These are phyloP conservation scores for Nothoprocta perdicaria DNA, from an alignment of 2,113 vertebrate genomes.

Conservation along the genomic window DNA sequence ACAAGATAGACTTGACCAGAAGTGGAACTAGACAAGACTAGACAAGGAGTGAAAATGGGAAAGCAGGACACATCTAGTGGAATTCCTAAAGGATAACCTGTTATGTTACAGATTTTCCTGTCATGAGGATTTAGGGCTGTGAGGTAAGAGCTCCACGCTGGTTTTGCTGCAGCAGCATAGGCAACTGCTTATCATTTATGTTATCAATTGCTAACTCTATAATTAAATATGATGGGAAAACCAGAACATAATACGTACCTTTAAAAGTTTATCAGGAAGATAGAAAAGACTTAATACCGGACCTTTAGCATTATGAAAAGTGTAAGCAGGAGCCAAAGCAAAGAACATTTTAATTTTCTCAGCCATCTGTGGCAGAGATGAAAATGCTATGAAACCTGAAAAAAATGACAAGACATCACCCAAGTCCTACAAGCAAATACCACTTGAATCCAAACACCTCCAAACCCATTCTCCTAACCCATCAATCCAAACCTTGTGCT, in stretches of 20 bases:
- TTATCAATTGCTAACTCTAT: neutral
- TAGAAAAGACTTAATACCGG: conserved; percentile 3
- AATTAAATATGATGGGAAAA: neutral
- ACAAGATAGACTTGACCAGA: too few relatives aligned
- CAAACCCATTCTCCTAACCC: neutral
- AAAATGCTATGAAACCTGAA: conserved; percentile 91
- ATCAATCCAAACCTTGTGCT: too few relatives aligned
- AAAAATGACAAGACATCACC: neutral
- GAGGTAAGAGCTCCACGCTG: neutral
- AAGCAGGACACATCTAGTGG: too few relatives aligned
- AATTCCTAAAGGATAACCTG: too few relatives aligned
- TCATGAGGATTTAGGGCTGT: neutral
- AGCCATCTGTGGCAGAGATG: conserved; percentile 85
- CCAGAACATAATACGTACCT: neutral
- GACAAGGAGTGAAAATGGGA: too few relatives aligned
- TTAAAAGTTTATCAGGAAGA: neutral
- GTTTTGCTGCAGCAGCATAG: neutral
- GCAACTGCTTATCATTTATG: neutral
- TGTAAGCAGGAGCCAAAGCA: conserved; percentile 85
- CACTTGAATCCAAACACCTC: accelerated
- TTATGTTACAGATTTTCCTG: too few relatives aligned
- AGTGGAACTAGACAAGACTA: too few relatives aligned
- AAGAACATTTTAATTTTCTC: conserved; percentile 87
- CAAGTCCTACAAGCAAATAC: neutral
- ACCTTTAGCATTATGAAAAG: conserved; percentile 70